Base-by-base conservation (phyloP, 1,140 invertebrate genomes). In the Triops cancriformis region DNA sequence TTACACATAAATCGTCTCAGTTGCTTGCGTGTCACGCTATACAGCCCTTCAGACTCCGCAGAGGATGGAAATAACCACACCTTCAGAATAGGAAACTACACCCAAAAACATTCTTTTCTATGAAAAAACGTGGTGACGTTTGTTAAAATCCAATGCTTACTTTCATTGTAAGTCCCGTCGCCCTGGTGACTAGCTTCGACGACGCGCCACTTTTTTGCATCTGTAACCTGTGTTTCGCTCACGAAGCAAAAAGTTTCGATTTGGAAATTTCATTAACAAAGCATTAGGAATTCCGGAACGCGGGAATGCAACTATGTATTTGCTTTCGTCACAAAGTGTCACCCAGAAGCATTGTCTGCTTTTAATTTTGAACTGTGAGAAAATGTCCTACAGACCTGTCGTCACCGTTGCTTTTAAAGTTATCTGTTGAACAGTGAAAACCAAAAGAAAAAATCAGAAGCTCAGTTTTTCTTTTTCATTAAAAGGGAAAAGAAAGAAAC, bases 1-100 rank as follows among this genome's bases (percentile, higher is more conserved):
- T 64, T 64, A 23, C 51, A 64, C 51, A 14, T 64, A n/a, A 23
- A 64, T n/a, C 51, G 51, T 64, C 9, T 18, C 51, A 64, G 51
- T 64, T 64, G 51, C 51, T 64, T 64, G 51, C 51, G 51, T 64
- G 51, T 64, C 51, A 64, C 51, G 51, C 51, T 64, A 14, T 64
- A 64, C 51, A 64, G 23, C 3, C n/a, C 51, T 64, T 64, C 51
- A 64, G 23, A 64, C 51, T 64, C 51, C 51, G 23, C 18, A 18
- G 51, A 64, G 51, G 51, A 64, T 64, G 51, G 23, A 64, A 23
- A 14, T 64, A 64, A 64, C 51, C 51, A 64, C 51, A 64, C 51
- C 51, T 64, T 64, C 14, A 64, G 18, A 64, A 64, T 64, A 23
- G 51, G 23, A 23, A 64, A 64, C 51, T 64, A 64, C 51, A 64